Evolutionary conservation across 2,888 invertebrate genomes (phyloP).

Genomic region (Neocrepidodera transversa): DNA sequence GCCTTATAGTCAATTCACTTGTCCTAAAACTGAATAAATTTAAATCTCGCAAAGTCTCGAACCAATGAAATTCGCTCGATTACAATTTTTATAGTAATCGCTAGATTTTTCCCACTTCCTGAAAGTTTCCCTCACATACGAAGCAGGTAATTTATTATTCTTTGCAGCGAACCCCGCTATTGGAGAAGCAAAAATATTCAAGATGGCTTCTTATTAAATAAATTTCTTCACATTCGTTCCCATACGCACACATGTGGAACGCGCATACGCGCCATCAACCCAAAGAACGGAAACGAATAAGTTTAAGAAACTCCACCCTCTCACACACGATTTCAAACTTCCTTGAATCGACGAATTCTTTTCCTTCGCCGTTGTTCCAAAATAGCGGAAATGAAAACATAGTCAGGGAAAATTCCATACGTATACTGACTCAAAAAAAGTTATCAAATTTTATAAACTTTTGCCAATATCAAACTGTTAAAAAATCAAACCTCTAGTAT

Average conservation of each 20-base stretch:
- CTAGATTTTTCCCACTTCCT: slow-evolving; percentile 35
- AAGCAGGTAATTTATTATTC: slow-evolving; percentile 45
- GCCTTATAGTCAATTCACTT: too few relatives aligned
- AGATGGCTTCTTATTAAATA: slow-evolving; percentile 43
- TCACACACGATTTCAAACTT: slow-evolving; percentile 31
- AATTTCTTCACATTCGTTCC: slow-evolving; percentile 43
- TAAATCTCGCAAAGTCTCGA: neutral
- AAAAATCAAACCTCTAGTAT: too few relatives aligned
- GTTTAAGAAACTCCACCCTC: slow-evolving; percentile 46
- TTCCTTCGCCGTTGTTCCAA: slow-evolving; percentile 3
- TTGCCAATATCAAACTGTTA: too few relatives aligned
- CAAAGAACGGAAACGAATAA: slow-evolving; percentile 40
- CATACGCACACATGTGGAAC: slow-evolving; percentile 42
- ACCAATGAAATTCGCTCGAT: slow-evolving; percentile 20
- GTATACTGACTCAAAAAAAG: too few relatives aligned
- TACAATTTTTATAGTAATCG: slow-evolving; percentile 26
- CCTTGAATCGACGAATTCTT: slow-evolving; percentile 21
- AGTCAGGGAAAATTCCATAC: too few relatives aligned
- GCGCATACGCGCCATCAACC: slow-evolving; percentile 42
- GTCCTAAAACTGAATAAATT: too few relatives aligned
- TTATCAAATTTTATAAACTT: too few relatives aligned
- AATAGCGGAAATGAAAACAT: neutral
- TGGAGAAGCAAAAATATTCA: slow-evolving; percentile 45
- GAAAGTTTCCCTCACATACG: slow-evolving; percentile 32
- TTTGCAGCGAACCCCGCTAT: slow-evolving; percentile 38